Evolutionary conservation across 1,140 invertebrate genomes (phyloP), one percentile per base, ranked within the genome.

Genomic region (Heterodera carotae): DNA sequence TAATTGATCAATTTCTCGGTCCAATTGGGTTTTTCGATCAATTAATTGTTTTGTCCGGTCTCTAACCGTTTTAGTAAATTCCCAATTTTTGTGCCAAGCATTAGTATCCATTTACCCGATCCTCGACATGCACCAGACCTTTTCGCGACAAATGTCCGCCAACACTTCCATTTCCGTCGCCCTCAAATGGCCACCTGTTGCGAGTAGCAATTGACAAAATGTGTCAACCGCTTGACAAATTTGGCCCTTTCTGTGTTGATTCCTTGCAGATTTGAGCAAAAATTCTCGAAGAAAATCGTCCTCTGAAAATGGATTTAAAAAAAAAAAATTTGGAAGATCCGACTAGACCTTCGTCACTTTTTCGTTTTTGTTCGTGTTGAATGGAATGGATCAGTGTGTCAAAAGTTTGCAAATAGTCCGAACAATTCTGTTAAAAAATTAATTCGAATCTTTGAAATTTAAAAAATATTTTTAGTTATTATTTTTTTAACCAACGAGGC

Each of bases 171-270:
- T 71, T 69, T 82, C 80, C 27, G 75, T 62, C 25, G 48, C 69
- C 18, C 29, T 48, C 43, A 82, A 48, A 48, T 43, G 53, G 15
- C 80, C 80, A 27, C 69, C 75, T 6, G 80, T 82, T 34, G 80
- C 80, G 43, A 82, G 73, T 53, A 82, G 67, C 18, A 82, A 33
- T 76, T 82, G 80, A 25, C 75, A 82, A 67, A 82, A 82, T 25
- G 80, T 82, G 36, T 82, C 80, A 1, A 82, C 27, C 25, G 80
- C 80, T 53, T 82, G 77, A 33, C 77, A 75, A 39, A 82, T 60
- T 64, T 74, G 80, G 59, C 71, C 72, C 53, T 82, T 82, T 33
- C 71, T 73, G 43, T 64, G 77, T 36, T 82, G 80, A 5, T 59
- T 31, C 29, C 76, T 69, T 27, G 80, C 80, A 8, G 80, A 75